phyloP scores from a whole-genome alignment of 2,888 invertebrate genomes.

The Biston betularia region DNA sequence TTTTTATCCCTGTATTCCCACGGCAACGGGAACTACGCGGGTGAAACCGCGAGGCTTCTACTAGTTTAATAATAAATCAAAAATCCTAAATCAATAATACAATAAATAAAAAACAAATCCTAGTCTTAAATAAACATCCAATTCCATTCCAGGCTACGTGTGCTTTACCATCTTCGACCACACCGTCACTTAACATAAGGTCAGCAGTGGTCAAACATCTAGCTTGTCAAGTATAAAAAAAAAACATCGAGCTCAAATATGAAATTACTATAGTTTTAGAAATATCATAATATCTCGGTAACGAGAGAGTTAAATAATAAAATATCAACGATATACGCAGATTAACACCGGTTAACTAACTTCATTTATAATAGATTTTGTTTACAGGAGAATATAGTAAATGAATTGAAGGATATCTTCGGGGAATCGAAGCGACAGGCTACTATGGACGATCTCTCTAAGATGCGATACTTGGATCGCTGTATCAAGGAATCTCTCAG shows the following conservation, averaged over 20 bases:
- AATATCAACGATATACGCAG: background rate
- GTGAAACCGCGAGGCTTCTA: too few relatives aligned
- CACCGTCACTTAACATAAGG: too few relatives aligned
- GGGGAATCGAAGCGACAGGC: slow-evolving; percentile 86
- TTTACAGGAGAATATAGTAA: slow-evolving; percentile 86
- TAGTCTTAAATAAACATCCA: too few relatives aligned
- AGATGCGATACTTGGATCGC: slow-evolving; percentile 89
- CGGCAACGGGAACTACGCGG: too few relatives aligned
- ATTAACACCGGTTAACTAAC: background rate
- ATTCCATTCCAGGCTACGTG: too few relatives aligned
- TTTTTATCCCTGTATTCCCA: too few relatives aligned
- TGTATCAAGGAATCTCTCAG: slow-evolving; percentile 90
- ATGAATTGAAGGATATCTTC: slow-evolving; percentile 88
- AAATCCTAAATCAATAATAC: slow-evolving; percentile 3
- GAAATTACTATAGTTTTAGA: background rate
- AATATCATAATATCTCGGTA: background rate
- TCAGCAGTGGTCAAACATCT: too few relatives aligned
- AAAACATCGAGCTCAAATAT: too few relatives aligned
- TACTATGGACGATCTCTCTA: slow-evolving; percentile 86
- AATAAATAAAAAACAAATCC: too few relatives aligned
- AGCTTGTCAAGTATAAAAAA: too few relatives aligned
- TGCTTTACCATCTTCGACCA: too few relatives aligned
- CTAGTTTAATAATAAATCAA: background rate
- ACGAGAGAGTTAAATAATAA: background rate
- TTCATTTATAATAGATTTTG: background rate